Evolutionary conservation across 2,113 vertebrate species (phyloP).

Genomic region (Choloepus hoffmanni): DNA sequence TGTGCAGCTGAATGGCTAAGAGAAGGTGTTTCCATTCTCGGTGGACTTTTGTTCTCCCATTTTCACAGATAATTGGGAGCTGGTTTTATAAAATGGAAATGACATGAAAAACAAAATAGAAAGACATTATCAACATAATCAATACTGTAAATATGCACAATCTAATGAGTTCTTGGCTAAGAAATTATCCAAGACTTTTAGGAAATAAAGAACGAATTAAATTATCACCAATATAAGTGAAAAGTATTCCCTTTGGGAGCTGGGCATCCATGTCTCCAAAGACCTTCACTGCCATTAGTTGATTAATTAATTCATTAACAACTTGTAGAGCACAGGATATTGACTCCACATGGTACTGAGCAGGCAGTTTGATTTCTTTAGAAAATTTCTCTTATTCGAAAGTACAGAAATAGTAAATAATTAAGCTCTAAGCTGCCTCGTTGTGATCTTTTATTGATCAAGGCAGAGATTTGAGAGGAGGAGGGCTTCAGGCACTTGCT

Average conservation of each 20-base stretch:
- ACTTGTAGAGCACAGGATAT: constrained; percentile 83
- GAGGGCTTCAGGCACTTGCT: constrained; percentile 66
- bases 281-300: constrained; percentile 86
- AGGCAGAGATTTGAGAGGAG: constrained; percentile 74
- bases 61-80: constrained; percentile 43
- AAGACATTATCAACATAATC: constrained; percentile 10
- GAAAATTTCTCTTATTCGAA: constrained; percentile 75
- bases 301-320: constrained; percentile 91
- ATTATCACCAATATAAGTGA: constrained; percentile 73
- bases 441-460: constrained; percentile 84
- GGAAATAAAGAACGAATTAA: constrained; percentile 72
- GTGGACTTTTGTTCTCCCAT: not conserved
- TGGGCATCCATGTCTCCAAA: constrained; percentile 80
- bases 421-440: constrained; percentile 83
- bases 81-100: constrained; percentile 55
- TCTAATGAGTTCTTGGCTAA: constrained; percentile 49
- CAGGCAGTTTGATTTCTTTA: constrained; percentile 82
- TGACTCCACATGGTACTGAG: constrained; percentile 80
- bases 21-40: not conserved
- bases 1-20: not conserved
- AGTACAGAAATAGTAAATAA: constrained; percentile 84
- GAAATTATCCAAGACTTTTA: constrained; percentile 58
- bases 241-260: constrained; percentile 83
- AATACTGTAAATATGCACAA: constrained; percentile 18
- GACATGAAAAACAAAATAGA: constrained; percentile 41